Percentiles rank a stretch among this genome's conserved stretches.
These are phyloP conservation scores for Atethmia centrago DNA, from an alignment of 2,888 invertebrate genomes.

Conservation along the genomic window DNA sequence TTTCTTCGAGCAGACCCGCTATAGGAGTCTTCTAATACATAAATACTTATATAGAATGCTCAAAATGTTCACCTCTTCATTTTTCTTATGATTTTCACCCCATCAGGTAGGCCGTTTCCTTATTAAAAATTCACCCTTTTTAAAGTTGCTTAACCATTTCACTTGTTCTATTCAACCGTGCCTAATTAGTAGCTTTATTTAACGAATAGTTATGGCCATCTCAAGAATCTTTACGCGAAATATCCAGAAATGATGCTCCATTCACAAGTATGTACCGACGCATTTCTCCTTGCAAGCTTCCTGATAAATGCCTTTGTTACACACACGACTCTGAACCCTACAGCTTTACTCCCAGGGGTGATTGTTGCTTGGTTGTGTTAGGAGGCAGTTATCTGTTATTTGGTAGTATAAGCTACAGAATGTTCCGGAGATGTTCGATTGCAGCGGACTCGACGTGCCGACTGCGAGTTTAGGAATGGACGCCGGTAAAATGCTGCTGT, in stretches of 20 bases:
- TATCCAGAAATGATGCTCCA: constrained; percentile 63
- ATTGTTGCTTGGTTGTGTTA: constrained; percentile 15
- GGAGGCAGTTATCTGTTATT: constrained; percentile 69
- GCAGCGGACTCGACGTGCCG: constrained; percentile 74
- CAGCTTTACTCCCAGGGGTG: background rate
- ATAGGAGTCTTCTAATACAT: background rate
- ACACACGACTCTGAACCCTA: constrained; percentile 13
- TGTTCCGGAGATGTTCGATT: constrained; percentile 78
- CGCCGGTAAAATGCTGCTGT: constrained; percentile 69
- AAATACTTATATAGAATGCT: background rate
- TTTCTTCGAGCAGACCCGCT: too few relatives aligned
- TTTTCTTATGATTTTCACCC: background rate
- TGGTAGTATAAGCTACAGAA: constrained; percentile 74
- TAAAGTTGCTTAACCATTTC: background rate
- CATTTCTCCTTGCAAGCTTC: constrained; percentile 66
- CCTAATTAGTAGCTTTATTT: constrained; percentile 34
- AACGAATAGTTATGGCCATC: constrained; percentile 21
- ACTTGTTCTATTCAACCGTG: background rate
- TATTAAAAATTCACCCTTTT: background rate
- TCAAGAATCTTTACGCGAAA: constrained; percentile 61
- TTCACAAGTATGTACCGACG: constrained; percentile 65
- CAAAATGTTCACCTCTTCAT: background rate
- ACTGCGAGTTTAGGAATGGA: constrained; percentile 65
- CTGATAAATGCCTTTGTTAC: constrained; percentile 50
- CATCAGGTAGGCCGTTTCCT: too few relatives aligned